Percentiles rank a stretch among this genome's conserved stretches.
Conservation (phyloP, 2,113 vertebrate genomes). For the Arvicanthis niloticus region DNA sequence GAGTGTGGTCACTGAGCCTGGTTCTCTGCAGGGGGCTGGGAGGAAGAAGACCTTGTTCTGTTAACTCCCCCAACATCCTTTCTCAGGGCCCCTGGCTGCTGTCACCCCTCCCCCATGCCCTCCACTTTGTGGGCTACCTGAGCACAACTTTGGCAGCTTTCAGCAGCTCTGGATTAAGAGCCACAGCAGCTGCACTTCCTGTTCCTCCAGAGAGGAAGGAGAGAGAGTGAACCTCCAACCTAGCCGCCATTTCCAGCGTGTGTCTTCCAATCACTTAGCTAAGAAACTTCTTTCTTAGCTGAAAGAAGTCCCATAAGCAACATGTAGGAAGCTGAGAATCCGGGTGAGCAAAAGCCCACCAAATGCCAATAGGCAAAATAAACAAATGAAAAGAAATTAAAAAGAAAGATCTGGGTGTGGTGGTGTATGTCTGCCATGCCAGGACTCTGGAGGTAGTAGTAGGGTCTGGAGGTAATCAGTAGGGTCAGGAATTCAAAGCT, state of each 20-base stretch:
- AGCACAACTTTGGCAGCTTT: slow-evolving; percentile 1
- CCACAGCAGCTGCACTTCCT: not conserved
- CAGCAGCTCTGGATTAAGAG: not conserved
- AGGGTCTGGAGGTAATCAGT: too few species aligned
- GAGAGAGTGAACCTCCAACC: not conserved
- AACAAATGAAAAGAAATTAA: not conserved
- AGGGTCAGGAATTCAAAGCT: not conserved
- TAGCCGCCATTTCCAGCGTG: not conserved
- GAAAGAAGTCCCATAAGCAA: not conserved
- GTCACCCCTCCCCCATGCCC: slow-evolving; percentile 29
- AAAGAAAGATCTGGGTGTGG: not conserved
- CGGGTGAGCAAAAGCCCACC: not conserved
- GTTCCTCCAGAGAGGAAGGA: not conserved
- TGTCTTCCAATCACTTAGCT: not conserved
- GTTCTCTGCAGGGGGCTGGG: slow-evolving; percentile 61
- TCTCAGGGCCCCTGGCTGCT: slow-evolving; percentile 57
- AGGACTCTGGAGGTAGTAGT: not conserved
- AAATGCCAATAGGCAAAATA: not conserved
- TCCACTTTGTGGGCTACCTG: not conserved
- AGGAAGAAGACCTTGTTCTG: slow-evolving; percentile 74
- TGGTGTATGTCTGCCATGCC: not conserved
- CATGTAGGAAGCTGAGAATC: not conserved
- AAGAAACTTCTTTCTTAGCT: not conserved
- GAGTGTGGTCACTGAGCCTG: slow-evolving; percentile 64
- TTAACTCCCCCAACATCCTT: slow-evolving; percentile 58